Conservation (phyloP, 2,113 vertebrate species). For the Gadus macrocephalus region DNA sequence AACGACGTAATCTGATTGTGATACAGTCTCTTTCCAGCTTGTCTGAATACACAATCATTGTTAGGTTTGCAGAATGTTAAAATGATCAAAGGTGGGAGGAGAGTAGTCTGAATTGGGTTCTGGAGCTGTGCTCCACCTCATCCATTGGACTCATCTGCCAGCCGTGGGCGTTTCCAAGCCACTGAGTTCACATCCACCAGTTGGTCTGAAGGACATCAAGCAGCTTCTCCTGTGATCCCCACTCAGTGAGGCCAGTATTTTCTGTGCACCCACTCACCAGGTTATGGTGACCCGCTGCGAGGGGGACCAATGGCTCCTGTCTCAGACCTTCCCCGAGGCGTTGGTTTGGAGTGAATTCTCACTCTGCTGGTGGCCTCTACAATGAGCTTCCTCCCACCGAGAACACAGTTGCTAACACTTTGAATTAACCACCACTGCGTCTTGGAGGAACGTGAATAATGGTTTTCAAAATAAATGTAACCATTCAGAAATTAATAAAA, state of each 20-base stretch:
- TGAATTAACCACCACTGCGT: no score
- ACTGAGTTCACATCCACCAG: conserved; percentile 10
- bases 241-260: background rate
- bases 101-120: conserved; percentile 12
- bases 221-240: background rate
- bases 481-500: no score
- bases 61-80: no score
- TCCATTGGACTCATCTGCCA: conserved; percentile 4
- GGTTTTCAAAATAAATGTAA: no score
- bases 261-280: background rate
- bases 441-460: no score
- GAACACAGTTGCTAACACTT: no score
- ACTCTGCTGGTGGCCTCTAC: conserved; percentile 26
- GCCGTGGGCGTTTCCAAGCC: conserved; percentile 7
- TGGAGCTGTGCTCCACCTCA: conserved; percentile 6
- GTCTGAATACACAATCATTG: no score
- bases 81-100: conserved; percentile 1
- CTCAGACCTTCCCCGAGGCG: conserved; percentile 37
- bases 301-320: conserved; percentile 55
- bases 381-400: conserved; percentile 13
- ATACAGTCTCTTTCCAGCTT: no score
- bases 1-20: background rate
- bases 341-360: conserved; percentile 16
- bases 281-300: conserved; percentile 59
- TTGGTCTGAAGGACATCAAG: background rate